phyloP scores from a whole-genome alignment of 2,888 invertebrate species.

The Xylota sylvarum region DNA sequence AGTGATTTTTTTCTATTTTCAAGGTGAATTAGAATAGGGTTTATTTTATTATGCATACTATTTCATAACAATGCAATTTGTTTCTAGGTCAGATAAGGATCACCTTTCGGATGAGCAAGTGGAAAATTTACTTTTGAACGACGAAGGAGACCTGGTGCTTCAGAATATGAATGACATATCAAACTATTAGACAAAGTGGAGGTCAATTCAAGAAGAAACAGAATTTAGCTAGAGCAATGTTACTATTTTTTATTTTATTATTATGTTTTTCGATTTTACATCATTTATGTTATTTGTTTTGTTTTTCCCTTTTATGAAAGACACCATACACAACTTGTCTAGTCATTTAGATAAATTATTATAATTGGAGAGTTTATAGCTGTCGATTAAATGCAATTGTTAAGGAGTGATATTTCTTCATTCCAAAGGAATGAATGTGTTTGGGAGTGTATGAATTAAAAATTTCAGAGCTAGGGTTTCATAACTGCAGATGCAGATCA shows the following conservation, averaged over 20 bases:
- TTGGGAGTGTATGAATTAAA: background rate
- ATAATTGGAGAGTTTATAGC: constrained; percentile 67
- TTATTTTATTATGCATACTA: background rate
- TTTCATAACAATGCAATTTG: constrained; percentile 14
- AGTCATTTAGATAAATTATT: constrained; percentile 71
- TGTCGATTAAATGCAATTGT: constrained; percentile 72
- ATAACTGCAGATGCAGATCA: too few species aligned
- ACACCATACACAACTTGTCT: constrained; percentile 60
- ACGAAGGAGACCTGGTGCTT: constrained; percentile 81
- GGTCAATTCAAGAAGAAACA: constrained; percentile 40
- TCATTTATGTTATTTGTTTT: constrained; percentile 63
- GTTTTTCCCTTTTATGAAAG: constrained; percentile 76
- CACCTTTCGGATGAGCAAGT: constrained; percentile 84
- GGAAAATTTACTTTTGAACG: constrained; percentile 84
- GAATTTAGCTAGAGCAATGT: constrained; percentile 70
- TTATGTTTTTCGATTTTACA: constrained; percentile 52
- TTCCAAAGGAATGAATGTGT: constrained; percentile 43
- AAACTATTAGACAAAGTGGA: constrained; percentile 66
- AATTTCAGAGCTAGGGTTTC: too few species aligned
- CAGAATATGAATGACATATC: constrained; percentile 78
- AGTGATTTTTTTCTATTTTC: constrained; percentile 84
- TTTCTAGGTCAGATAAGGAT: constrained; percentile 83
- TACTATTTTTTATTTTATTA: constrained; percentile 41
- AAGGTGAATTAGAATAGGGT: constrained; percentile 81
- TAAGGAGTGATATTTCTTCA: constrained; percentile 66